Evolutionary conservation across 2,797 vertebrate species (phyloP).

Genomic region (Typhlichthys eigenmanni): DNA sequence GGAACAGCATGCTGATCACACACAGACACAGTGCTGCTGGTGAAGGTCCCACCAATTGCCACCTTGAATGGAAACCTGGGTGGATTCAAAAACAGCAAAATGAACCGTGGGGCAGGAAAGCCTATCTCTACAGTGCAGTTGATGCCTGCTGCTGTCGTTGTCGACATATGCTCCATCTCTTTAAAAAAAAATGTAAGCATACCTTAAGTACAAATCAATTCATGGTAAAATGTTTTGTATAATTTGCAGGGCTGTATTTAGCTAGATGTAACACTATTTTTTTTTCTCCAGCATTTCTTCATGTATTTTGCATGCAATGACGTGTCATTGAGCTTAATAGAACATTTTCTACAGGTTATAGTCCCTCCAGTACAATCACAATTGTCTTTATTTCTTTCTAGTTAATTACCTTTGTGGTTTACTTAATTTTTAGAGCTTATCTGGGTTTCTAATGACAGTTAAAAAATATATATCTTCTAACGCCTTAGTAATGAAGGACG

Average conservation of each 20-base stretch:
- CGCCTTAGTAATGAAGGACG: conserved; percentile 20
- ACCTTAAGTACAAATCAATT: not conserved
- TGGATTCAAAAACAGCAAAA: conserved; percentile 82
- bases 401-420: conserved; percentile 3
- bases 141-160: conserved; percentile 50
- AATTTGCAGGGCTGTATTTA: conserved; percentile 10
- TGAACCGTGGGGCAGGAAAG: conserved; percentile 74
- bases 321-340: conserved; percentile 25
- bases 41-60: conserved; percentile 99
- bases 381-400: not conserved
- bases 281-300: conserved; percentile 19
- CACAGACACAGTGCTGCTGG: conserved; percentile 95
- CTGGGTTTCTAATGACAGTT: conserved; percentile 1
- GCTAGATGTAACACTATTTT: conserved; percentile 15
- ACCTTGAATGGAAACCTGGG: conserved; percentile 99
- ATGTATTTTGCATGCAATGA: conserved; percentile 18
- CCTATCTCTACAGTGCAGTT: conserved; percentile 74
- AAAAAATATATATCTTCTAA: conserved; percentile 18
- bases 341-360: conserved; percentile 5
- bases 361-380: not conserved
- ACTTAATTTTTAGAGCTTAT: not conserved
- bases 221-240: conserved; percentile 9
- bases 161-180: conserved; percentile 30
- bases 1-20: conserved; percentile 98
- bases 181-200: not conserved